Evolutionary conservation across 2,888 invertebrate species (phyloP).

Genomic region (Rugalucina vietnamica): DNA sequence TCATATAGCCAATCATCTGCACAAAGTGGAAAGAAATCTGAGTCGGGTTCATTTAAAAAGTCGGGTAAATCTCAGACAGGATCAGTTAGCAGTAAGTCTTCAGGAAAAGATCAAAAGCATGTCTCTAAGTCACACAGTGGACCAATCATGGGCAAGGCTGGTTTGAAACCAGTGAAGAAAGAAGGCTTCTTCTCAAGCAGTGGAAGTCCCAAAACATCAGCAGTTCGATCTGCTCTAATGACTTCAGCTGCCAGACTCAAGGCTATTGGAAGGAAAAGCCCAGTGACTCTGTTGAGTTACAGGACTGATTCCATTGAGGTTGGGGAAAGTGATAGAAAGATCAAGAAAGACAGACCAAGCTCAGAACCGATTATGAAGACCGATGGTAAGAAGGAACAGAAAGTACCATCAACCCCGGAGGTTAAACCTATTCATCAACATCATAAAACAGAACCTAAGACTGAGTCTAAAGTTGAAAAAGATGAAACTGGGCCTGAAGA

Average conservation of each 20-base stretch:
- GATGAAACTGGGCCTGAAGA: not conserved
- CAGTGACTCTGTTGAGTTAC: slow-evolving; percentile 56
- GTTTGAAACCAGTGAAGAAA: slow-evolving; percentile 13
- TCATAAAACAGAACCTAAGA: not conserved
- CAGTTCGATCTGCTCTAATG: slow-evolving; percentile 54
- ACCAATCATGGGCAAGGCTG: slow-evolving; percentile 31
- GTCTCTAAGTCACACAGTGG: slow-evolving; percentile 30
- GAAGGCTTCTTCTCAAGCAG: slow-evolving; percentile 11
- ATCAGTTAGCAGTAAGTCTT: not conserved
- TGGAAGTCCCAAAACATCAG: slow-evolving; percentile 32
- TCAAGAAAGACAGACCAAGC: slow-evolving; percentile 23
- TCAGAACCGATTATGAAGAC: slow-evolving; percentile 25
- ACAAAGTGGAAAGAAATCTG: not conserved
- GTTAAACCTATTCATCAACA: not conserved
- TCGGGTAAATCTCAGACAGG: not conserved
- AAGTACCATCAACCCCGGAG: not conserved
- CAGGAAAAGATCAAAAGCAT: not conserved
- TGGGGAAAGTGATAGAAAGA: slow-evolving; percentile 39
- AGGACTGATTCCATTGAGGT: slow-evolving; percentile 55
- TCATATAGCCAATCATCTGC: not conserved
- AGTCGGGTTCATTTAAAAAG: not conserved
- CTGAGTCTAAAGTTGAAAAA: not conserved
- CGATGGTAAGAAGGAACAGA: not conserved
- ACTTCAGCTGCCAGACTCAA: slow-evolving; percentile 62
- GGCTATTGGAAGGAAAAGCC: slow-evolving; percentile 52